phyloP scores from a whole-genome alignment of 2,888 invertebrate genomes.

The Mythimna impura region DNA sequence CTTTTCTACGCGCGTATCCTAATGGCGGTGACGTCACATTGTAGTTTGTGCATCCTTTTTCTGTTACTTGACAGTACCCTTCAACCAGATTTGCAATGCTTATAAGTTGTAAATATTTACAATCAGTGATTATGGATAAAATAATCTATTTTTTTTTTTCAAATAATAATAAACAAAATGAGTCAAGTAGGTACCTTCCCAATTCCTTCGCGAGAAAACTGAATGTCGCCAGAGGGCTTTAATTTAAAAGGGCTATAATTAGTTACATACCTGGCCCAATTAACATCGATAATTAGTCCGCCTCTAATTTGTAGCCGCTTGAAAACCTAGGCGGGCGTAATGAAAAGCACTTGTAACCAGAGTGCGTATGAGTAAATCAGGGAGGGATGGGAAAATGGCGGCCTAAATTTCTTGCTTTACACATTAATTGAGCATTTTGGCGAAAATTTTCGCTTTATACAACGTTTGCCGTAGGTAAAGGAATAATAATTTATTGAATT shows the following conservation, averaged over 20 bases:
- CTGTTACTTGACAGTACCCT: no score
- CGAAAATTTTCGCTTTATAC: background rate
- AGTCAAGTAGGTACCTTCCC: no score
- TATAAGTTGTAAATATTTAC: no score
- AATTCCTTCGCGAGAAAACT: background rate
- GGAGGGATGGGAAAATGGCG: conserved; percentile 22
- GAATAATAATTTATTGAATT: no score
- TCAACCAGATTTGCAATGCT: no score
- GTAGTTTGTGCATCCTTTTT: no score
- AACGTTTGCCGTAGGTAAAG: background rate
- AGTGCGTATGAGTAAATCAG: conserved; percentile 38
- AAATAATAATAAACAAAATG: no score
- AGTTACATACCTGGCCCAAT: conserved; percentile 20
- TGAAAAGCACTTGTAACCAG: conserved; percentile 31
- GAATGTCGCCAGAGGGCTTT: background rate
- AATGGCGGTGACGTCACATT: no score
- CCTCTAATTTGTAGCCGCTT: conserved; percentile 46
- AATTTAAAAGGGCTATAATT: conserved; percentile 15
- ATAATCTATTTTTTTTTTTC: no score
- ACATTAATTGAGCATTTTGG: conserved; percentile 1
- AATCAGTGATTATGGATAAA: no score
- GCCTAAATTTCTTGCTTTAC: conserved; percentile 18
- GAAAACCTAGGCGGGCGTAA: conserved; percentile 33
- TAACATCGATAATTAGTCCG: conserved; percentile 38
- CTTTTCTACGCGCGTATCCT: no score